Conservation (phyloP, 2,797 vertebrate species). For the Acipenser transmontanus region DNA sequence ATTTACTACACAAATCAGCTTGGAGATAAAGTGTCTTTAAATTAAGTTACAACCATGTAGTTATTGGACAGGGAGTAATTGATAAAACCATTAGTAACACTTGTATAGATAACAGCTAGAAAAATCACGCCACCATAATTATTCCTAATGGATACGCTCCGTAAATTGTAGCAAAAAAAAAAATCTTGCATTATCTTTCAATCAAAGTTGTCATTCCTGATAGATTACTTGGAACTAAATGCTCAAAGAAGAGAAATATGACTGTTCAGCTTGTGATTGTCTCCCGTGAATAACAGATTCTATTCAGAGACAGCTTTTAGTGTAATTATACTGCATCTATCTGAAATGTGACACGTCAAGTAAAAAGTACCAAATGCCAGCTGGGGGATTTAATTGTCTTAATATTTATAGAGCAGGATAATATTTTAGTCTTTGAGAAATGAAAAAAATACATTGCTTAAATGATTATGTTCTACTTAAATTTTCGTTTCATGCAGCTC, state of each 20-base stretch:
- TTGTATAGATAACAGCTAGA: conserved; percentile 95
- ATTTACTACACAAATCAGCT: conserved; percentile 87
- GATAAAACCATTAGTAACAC: conserved; percentile 99
- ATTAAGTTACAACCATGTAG: conserved; percentile 93
- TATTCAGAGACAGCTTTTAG: conserved; percentile 26
- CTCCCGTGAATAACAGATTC: background rate
- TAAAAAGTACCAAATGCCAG: conserved; percentile 15
- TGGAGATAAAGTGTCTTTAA: conserved; percentile 88
- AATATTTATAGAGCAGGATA: conserved; percentile 6
- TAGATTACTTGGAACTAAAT: conserved; percentile 71
- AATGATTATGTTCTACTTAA: background rate
- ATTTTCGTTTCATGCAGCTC: background rate
- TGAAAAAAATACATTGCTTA: background rate
- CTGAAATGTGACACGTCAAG: conserved; percentile 11
- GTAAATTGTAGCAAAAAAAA: conserved; percentile 73
- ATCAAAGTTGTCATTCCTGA: conserved; percentile 76
- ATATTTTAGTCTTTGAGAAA: background rate
- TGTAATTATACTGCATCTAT: conserved; percentile 8
- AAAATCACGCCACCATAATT: conserved; percentile 91
- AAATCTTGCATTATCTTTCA: conserved; percentile 75
- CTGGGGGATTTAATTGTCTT: conserved; percentile 6
- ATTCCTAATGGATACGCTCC: conserved; percentile 91
- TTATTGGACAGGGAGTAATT: conserved; percentile 85
- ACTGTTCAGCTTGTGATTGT: conserved; percentile 39
- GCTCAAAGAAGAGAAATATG: conserved; percentile 44